Base-by-base conservation (phyloP, 2,888 invertebrate species). In the Taphrorychus bicolor region DNA sequence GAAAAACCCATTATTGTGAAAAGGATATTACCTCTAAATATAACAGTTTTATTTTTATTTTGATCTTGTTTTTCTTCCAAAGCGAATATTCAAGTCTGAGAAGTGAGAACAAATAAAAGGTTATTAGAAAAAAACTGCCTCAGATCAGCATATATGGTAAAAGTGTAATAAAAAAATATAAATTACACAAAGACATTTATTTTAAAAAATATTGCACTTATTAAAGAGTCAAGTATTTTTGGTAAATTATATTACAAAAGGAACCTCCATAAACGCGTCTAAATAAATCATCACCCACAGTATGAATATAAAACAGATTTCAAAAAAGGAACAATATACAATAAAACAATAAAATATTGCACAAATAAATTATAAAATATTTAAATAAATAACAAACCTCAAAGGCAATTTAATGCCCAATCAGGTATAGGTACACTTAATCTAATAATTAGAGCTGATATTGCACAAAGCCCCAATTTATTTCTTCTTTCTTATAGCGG, bases 241-340 rank as follows among this genome's bases (percentile, higher is more conserved):
- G 76, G 76, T 76, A 74, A 73, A 75, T 64, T 71, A 75, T 73
- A 71, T 70, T 74, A 76, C 74, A 76, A 75, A 74, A 76, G 75
- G 76, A 76, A 77, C 76, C 71, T 72, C 70, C 48, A 7, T 18
- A 66, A 61, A 68, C 70, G 59, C 16, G 17, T 45, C 17, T 45
- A 45, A 64, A 45, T 18, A 63, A 71, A 70, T 59, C 54, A 68
- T 61, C 56, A 67, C 66, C 59, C 54, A 61, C 60, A 51, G 19
- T 40, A 66, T 63, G 61, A 66, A 62, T 32, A 59, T 66, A 69
- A 59, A 63, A 63, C 66, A 66, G 49, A 11, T 41, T 45, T n/a
- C n/a, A 23, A 70, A 66, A 63, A 64, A 70, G 64, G 64, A 66
- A 71, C 72, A 68, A 69, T 69, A 73, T 70, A 71, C 68, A 73